Conservation (phyloP, 2,888 invertebrate species). For the Melolontha melolontha region DNA sequence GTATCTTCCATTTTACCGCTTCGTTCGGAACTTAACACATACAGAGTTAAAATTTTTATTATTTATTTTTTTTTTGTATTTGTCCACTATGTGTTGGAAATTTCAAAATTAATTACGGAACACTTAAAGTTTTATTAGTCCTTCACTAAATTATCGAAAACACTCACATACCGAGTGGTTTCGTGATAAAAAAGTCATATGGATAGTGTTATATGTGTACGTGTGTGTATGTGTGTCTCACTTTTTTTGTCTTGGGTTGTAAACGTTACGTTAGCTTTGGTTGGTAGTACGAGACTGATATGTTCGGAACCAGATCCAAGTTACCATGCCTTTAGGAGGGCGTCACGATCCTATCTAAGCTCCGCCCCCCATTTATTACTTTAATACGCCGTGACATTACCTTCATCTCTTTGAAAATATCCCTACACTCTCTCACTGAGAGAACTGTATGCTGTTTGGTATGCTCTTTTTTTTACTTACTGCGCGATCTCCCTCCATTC, state of each 20-base stretch:
- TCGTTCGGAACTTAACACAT: slow-evolving; percentile 18
- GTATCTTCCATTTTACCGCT: slow-evolving; percentile 57
- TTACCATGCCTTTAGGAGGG: slow-evolving; percentile 52
- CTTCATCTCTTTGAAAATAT: slow-evolving; percentile 36
- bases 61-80: neutral
- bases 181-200: neutral
- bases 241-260: slow-evolving; percentile 45
- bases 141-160: neutral
- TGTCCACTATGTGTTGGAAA: neutral
- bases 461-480: slow-evolving; percentile 25
- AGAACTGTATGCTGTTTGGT: neutral
- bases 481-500: slow-evolving; percentile 34
- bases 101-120: neutral
- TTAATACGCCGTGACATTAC: slow-evolving; percentile 48
- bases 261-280: slow-evolving; percentile 29
- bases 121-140: neutral
- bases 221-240: neutral
- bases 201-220: neutral
- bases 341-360: slow-evolving; percentile 51
- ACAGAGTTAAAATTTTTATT: too few species aligned
- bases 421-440: slow-evolving; percentile 33
- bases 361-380: slow-evolving; percentile 52
- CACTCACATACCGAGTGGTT: slow-evolving; percentile 17
- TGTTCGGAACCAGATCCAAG: slow-evolving; percentile 37
- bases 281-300: slow-evolving; percentile 41